These are phyloP conservation scores for Dascillus cervinus DNA, from an alignment of 2,888 invertebrate species.

Conservation along the genomic window DNA sequence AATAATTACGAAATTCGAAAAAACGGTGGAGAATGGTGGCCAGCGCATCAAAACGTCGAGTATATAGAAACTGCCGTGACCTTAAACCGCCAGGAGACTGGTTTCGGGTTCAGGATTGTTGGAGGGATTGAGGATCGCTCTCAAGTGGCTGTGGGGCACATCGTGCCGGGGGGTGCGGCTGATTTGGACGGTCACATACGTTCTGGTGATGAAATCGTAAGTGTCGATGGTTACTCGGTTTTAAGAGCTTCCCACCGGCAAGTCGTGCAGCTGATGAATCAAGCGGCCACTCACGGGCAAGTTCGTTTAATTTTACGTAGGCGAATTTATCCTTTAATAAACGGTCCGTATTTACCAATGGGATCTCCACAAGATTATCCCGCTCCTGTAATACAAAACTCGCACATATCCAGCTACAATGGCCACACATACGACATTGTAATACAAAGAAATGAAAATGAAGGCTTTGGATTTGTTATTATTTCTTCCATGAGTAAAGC, in stretches of 20 bases:
- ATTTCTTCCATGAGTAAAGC: conserved; percentile 90
- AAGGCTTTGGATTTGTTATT: conserved; percentile 98
- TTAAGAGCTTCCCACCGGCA: conserved; percentile 82
- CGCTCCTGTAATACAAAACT: conserved; percentile 10
- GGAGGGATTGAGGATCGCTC: conserved; percentile 98
- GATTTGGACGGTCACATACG: conserved; percentile 83
- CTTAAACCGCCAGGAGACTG: conserved; percentile 81
- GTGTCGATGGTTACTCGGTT: conserved; percentile 69
- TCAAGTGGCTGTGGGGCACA: conserved; percentile 93
- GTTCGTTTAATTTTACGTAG: conserved; percentile 73
- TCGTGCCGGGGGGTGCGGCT: conserved; percentile 93
- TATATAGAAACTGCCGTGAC: conserved; percentile 50
- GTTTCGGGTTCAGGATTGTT: conserved; percentile 96
- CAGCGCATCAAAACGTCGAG: conserved; percentile 22
- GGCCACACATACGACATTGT: conserved; percentile 78
- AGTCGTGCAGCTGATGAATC: conserved; percentile 88
- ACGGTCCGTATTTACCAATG: conserved; percentile 12
- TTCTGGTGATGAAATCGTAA: conserved; percentile 89
- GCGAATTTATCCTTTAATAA: conserved; percentile 15
- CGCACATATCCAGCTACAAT: not conserved
- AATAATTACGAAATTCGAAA: conserved; percentile 12
- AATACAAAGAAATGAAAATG: conserved; percentile 82
- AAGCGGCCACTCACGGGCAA: conserved; percentile 78
- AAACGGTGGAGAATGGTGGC: conserved; percentile 22
- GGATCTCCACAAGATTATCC: conserved; percentile 16